These are phyloP conservation scores for Amphiduros pacificus DNA, from an alignment of 2,888 invertebrate species.

Conservation along the genomic window DNA sequence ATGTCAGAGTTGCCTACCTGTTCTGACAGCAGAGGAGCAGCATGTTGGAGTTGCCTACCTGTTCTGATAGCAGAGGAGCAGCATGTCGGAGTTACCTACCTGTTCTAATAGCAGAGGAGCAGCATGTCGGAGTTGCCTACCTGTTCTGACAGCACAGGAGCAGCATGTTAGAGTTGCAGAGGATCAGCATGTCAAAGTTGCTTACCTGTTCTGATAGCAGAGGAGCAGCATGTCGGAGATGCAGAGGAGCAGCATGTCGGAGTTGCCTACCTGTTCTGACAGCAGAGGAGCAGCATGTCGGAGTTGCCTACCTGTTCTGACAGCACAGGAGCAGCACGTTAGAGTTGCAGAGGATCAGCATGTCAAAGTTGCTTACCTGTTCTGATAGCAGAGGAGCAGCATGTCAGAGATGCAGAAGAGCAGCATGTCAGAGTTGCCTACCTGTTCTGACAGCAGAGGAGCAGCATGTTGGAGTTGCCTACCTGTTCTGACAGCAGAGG, in stretches of 20 bases:
- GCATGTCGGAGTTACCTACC: no score
- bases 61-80: no score
- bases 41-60: constrained; percentile 40
- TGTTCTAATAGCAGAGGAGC: constrained; percentile 48
- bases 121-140: constrained; percentile 44
- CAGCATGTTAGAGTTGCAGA: constrained; percentile 44
- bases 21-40: constrained; percentile 48
- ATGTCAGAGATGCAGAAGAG: constrained; percentile 45
- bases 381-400: constrained; percentile 47
- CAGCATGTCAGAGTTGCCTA: no score
- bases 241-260: no score
- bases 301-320: constrained; percentile 53
- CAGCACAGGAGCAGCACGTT: constrained; percentile 49
- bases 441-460: constrained; percentile 53
- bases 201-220: constrained; percentile 52
- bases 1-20: constrained; percentile 46
- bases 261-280: no score
- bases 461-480: no score
- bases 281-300: no score
- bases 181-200: no score
- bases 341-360: constrained; percentile 41
- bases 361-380: constrained; percentile 46
- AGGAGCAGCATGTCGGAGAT: constrained; percentile 44
- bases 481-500: no score
- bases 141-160: constrained; percentile 50